Evolutionary conservation across 1,140 invertebrate genomes (phyloP), one percentile per base, ranked within the genome.

Genomic region (Scaptomyza pallida): DNA sequence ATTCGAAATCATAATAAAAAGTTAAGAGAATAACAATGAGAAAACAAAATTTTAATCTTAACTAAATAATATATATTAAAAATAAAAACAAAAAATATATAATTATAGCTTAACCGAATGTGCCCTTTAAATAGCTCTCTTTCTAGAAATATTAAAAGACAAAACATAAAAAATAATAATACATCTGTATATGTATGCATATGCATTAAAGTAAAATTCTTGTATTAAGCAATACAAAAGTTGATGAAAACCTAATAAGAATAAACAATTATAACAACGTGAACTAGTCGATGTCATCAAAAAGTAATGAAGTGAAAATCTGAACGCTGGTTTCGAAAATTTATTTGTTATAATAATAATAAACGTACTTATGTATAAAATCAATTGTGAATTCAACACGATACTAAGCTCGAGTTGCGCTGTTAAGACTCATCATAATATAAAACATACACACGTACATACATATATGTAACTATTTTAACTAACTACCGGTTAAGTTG

Each of bases 71-170:
- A 69, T 65, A 63, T 64, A 56, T 62, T 12, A 74, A 68, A 63
- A 41, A 52, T 60, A 76, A 54, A 30, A 52, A 64, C 40, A 21
- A 71, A 74, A 64, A 70, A 68, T 67, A 78, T 60, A 79, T 88
- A 89, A 89, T 78, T 91, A 91, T 91, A 91, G 90, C 90, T 91
- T 91, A 91, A 91, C 90, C 90, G 86, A 90, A 91, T 91, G 90
- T 91, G 90, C 90, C 90, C 90, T 91, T 90, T 91, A 89, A 89
- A 89, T 90, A 89, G 83, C 89, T 91, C 89, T 91, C 88, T 91
- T 91, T 90, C 77, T 89, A 91, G 82, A 81, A 85, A 78, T 75
- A 80, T 80, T 48, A 77, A 70, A 54, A 69, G 35, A 43, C 55
- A 68, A 62, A 62, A 77, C 26, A 59, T 56, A 63, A 65, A 41